Percentiles rank a stretch among this genome's conserved stretches.
Conservation (phyloP, 2,797 vertebrate species). For the Paramormyrops hopkinsi region DNA sequence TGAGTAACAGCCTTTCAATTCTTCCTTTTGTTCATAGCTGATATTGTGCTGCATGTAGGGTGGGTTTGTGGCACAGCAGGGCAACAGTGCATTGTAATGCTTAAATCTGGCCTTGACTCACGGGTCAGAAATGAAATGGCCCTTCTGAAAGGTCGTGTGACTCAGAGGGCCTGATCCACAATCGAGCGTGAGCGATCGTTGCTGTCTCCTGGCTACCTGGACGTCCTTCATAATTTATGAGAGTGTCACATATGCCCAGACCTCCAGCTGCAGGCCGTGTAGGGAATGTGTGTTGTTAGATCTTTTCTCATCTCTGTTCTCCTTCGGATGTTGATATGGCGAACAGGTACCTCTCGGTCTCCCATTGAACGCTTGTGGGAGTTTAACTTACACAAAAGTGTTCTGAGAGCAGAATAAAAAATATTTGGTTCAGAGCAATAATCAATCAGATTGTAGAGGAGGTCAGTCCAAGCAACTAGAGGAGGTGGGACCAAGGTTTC, state of each 20-base stretch:
- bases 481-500: not conserved
- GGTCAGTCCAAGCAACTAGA: not conserved
- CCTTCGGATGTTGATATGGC: not conserved
- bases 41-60: not conserved
- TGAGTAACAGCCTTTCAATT: not conserved
- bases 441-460: not conserved
- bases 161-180: not conserved
- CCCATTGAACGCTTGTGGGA: not conserved
- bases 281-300: not conserved
- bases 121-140: not conserved
- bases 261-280: not conserved
- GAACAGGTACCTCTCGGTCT: not conserved
- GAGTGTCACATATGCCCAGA: not conserved
- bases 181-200: not conserved
- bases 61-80: not conserved
- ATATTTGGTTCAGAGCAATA: not conserved
- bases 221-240: slow-evolving; percentile 5
- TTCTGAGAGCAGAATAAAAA: not conserved
- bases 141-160: not conserved
- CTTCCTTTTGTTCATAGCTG: not conserved
- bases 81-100: not conserved
- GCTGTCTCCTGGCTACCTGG: not conserved
- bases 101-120: not conserved
- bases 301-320: not conserved
- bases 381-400: not conserved